Conservation (phyloP, 2,888 invertebrate genomes). For the Drosophila ustulata region DNA sequence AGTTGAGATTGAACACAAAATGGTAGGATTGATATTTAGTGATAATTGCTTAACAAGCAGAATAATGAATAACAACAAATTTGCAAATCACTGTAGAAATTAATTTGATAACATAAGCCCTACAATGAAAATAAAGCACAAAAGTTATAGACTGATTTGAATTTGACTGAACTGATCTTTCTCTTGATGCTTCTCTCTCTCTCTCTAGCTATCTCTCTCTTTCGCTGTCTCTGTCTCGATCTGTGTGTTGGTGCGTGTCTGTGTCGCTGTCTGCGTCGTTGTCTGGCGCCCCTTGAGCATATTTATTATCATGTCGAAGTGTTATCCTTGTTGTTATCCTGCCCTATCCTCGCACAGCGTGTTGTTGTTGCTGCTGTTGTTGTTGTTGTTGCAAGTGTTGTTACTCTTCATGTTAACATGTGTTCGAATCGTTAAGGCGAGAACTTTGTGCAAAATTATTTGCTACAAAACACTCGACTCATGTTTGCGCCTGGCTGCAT, state of each 20-base stretch:
- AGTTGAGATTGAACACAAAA: no score
- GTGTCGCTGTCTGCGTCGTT: not conserved
- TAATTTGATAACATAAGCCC: no score
- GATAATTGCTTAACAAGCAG: no score
- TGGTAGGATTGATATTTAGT: no score
- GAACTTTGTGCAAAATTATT: slow-evolving; percentile 80
- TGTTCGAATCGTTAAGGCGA: slow-evolving; percentile 79
- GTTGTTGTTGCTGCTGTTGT: slow-evolving; percentile 25
- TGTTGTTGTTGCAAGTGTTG: slow-evolving; percentile 65
- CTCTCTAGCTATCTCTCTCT: not conserved
- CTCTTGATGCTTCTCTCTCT: no score
- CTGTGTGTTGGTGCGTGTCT: not conserved
- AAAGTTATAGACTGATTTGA: no score
- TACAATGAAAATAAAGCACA: no score
- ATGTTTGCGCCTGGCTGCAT: slow-evolving; percentile 77
- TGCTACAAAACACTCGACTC: slow-evolving; percentile 78
- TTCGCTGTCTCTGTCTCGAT: no score
- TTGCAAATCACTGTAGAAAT: no score
- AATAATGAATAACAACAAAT: no score
- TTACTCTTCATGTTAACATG: slow-evolving; percentile 77
- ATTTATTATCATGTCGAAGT: slow-evolving; percentile 79
- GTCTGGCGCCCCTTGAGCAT: slow-evolving; percentile 42
- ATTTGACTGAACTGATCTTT: not conserved
- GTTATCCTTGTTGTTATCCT: slow-evolving; percentile 69
- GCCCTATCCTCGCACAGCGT: slow-evolving; percentile 10